phyloP scores from a whole-genome alignment of 2,888 invertebrate genomes.

The Coremacera marginata region DNA sequence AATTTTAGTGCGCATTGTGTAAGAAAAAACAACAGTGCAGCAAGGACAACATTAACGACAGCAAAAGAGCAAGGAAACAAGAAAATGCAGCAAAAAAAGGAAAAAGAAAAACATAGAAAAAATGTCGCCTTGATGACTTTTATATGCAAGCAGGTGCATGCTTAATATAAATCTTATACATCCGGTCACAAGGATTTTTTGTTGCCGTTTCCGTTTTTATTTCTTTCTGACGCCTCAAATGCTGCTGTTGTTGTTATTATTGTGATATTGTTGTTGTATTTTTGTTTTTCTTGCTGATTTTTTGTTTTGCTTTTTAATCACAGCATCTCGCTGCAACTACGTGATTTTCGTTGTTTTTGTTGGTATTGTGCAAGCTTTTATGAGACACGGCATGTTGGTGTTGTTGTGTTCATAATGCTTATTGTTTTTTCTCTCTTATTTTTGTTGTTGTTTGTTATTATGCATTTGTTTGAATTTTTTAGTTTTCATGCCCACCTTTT shows the following conservation, averaged over 20 bases:
- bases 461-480: background rate
- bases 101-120: background rate
- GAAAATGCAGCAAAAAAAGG: constrained; percentile 4
- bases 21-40: background rate
- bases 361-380: background rate
- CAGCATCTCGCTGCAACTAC: background rate
- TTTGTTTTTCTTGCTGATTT: background rate
- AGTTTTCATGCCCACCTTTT: background rate
- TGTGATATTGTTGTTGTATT: background rate
- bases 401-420: background rate
- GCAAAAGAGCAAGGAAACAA: constrained; percentile 27
- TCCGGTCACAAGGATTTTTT: constrained; percentile 33
- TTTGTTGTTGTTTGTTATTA: background rate
- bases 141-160: constrained; percentile 38
- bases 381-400: background rate
- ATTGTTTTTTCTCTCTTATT: background rate
- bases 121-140: constrained; percentile 45
- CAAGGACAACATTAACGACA: background rate
- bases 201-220: constrained; percentile 16
- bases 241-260: background rate
- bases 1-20: background rate
- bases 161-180: constrained; percentile 24
- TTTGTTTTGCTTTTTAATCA: background rate
- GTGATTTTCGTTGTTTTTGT: constrained; percentile 12
- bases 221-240: background rate